phyloP scores from a whole-genome alignment of 2,113 vertebrate genomes.

The Macrotis lagotis region DNA sequence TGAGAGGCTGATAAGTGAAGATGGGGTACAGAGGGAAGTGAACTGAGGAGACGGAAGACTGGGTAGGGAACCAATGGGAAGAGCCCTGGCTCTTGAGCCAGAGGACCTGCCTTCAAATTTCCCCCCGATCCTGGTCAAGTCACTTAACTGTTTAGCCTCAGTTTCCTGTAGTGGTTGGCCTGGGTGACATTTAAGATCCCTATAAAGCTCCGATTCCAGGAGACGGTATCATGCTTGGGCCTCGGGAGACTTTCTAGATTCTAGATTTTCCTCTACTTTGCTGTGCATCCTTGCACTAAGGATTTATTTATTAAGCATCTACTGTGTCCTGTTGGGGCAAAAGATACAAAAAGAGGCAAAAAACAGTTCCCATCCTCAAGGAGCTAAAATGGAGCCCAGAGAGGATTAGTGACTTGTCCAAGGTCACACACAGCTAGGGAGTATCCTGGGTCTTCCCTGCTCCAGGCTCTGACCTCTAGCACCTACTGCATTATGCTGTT shows the following conservation, averaged over 20 bases:
- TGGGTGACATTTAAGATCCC: neutral
- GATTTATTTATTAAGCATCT: neutral
- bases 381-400: neutral
- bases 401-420: neutral
- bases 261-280: too few relatives aligned
- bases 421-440: neutral
- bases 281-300: neutral
- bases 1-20: neutral
- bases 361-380: neutral
- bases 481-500: neutral
- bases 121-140: neutral
- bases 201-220: neutral
- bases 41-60: neutral
- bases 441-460: neutral
- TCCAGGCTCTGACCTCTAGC: neutral
- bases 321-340: neutral
- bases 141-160: neutral
- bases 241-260: too few relatives aligned
- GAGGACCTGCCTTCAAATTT: neutral
- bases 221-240: neutral
- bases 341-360: neutral
- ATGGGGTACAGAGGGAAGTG: neutral
- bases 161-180: neutral
- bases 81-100: neutral
- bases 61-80: neutral